A percentile compares a stretch with the other conserved stretches of the same genome.
These are phyloP conservation scores for Acrocyrtus sp. DNA, from an alignment of 2,888 invertebrate species.

Conservation along the genomic window DNA sequence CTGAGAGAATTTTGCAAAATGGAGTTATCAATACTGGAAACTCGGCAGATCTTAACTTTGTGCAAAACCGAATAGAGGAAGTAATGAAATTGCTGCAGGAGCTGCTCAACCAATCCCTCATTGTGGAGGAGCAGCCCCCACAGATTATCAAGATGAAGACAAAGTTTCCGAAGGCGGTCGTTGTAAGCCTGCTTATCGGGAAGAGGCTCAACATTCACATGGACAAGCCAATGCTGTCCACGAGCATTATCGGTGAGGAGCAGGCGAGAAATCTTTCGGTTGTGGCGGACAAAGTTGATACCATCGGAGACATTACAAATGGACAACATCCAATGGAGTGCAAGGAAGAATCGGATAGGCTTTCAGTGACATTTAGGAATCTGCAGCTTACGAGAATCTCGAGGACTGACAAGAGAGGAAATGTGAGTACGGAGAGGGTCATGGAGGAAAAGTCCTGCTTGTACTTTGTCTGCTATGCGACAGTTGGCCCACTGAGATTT, in stretches of 20 bases:
- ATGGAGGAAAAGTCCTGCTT: slow-evolving; percentile 58
- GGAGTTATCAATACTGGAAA: slow-evolving; percentile 26
- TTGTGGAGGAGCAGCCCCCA: slow-evolving; percentile 55
- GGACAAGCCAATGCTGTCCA: slow-evolving; percentile 26
- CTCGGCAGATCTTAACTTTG: slow-evolving; percentile 24
- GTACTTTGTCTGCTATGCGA: slow-evolving; percentile 31
- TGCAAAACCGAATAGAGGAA: slow-evolving; percentile 30
- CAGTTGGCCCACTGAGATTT: slow-evolving; percentile 47
- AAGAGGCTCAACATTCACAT: slow-evolving; percentile 47
- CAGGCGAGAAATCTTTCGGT: slow-evolving; percentile 30
- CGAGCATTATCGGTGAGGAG: slow-evolving; percentile 46
- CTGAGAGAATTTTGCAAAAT: slow-evolving; percentile 29
- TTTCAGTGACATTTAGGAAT: slow-evolving; percentile 36
- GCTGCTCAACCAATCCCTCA: slow-evolving; percentile 35
- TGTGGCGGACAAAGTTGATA: slow-evolving; percentile 5
- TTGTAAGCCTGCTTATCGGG: slow-evolving; percentile 47
- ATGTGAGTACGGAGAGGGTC: slow-evolving; percentile 39
- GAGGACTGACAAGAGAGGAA: slow-evolving; percentile 46
- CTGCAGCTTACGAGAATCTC: slow-evolving; percentile 47
- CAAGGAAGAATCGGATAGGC: slow-evolving; percentile 30
- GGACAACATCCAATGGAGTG: slow-evolving; percentile 34
- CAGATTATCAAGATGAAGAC: slow-evolving; percentile 49
- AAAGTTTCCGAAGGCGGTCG: slow-evolving; percentile 47
- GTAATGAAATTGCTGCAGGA: slow-evolving; percentile 16
- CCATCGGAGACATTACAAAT: slow-evolving; percentile 39